These are phyloP conservation scores for Blastomussa wellsi DNA, from an alignment of 92 coral and sea anemone genomes.

Conservation along the genomic window DNA sequence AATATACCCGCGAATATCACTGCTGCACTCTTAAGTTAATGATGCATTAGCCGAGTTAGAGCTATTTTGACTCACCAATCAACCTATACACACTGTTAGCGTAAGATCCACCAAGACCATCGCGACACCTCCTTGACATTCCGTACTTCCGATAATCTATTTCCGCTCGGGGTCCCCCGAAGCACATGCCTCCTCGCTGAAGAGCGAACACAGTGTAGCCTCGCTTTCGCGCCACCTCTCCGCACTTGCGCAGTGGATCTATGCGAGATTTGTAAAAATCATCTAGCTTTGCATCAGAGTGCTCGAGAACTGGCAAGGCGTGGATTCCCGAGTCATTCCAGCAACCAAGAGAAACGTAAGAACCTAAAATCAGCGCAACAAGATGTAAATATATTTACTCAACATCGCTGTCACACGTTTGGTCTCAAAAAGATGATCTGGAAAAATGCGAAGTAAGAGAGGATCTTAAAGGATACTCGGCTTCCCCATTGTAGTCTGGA, in stretches of 20 bases:
- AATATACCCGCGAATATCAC: neutral
- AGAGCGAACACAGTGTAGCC: slow-evolving; percentile 84
- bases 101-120: slow-evolving; percentile 80
- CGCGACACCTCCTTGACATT: slow-evolving; percentile 78
- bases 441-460: neutral
- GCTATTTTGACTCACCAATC: slow-evolving; percentile 61
- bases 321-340: slow-evolving; percentile 79
- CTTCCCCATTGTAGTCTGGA: neutral
- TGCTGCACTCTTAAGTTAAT: neutral
- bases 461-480: neutral
- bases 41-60: neutral
- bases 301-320: slow-evolving; percentile 68
- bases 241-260: slow-evolving; percentile 79
- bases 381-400: neutral
- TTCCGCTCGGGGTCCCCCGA: slow-evolving; percentile 78
- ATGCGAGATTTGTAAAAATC: slow-evolving; percentile 75
- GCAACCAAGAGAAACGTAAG: slow-evolving; percentile 77
- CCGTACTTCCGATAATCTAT: slow-evolving; percentile 73
- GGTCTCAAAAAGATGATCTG: neutral
- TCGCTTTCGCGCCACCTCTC: slow-evolving; percentile 80
- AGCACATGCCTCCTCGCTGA: slow-evolving; percentile 93
- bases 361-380: slow-evolving; percentile 41
- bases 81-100: slow-evolving; percentile 89
- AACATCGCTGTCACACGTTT: neutral
- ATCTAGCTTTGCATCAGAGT: slow-evolving; percentile 68